Percentiles rank a stretch among this genome's conserved stretches.
Evolutionary conservation across 2,888 invertebrate species (phyloP).

Genomic region (Drosophila vallismaia): DNA sequence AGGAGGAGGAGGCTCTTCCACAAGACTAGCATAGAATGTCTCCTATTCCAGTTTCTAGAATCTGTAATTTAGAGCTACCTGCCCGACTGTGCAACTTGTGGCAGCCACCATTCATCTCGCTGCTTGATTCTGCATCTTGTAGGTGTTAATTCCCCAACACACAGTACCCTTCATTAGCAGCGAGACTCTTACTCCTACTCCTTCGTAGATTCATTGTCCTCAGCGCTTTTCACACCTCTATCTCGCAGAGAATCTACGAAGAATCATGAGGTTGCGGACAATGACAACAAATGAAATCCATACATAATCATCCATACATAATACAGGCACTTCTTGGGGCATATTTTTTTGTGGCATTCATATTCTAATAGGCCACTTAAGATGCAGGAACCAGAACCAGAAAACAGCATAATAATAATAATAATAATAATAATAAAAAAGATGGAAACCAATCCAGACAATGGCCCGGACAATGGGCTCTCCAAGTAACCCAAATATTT

Average conservation of each 20-base stretch:
- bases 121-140: conserved; percentile 21
- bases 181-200: conserved; percentile 18
- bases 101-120: conserved; percentile 19
- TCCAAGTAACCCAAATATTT: conserved; percentile 58
- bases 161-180: conserved; percentile 61
- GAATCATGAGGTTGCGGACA: conserved; percentile 23
- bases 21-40: background rate
- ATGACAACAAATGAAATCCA: conserved; percentile 67
- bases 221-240: conserved; percentile 58
- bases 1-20: too few relatives aligned
- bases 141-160: conserved; percentile 58
- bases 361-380: conserved; percentile 73
- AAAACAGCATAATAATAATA: background rate
- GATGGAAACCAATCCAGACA: conserved; percentile 59
- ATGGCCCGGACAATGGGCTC: conserved; percentile 20
- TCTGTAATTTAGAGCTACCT: conserved; percentile 4
- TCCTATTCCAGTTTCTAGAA: background rate
- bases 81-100: conserved; percentile 9
- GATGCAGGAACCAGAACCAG: conserved; percentile 51
- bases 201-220: conserved; percentile 5
- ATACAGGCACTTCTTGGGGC: conserved; percentile 40
- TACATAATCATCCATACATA: conserved; percentile 71
- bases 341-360: conserved; percentile 49
- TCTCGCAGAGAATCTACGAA: conserved; percentile 2
- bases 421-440: conserved; percentile 2